phyloP scores from a whole-genome alignment of 2,888 invertebrate species.

The Chymomyza procnemis region DNA sequence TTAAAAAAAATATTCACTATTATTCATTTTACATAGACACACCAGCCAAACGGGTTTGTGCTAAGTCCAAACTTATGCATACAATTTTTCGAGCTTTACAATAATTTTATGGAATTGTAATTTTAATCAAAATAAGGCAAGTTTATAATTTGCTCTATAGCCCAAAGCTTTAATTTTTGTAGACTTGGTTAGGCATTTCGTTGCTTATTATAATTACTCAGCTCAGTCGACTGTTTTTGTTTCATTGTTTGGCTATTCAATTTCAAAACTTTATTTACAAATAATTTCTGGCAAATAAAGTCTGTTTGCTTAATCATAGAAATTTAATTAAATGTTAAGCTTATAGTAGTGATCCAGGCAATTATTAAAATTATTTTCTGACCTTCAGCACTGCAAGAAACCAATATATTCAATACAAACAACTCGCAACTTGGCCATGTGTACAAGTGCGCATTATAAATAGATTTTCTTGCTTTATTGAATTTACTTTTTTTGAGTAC shows the following conservation, averaged over 20 bases:
- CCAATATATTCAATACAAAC: too few relatives aligned
- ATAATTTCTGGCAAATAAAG: not conserved
- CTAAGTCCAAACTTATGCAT: too few relatives aligned
- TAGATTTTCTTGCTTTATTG: not conserved
- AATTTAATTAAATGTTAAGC: not conserved
- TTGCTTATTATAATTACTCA: not conserved
- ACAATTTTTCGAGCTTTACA: too few relatives aligned
- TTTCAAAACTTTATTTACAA: not conserved
- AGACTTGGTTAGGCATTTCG: too few relatives aligned
- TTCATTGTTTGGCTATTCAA: not conserved
- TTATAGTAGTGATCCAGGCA: not conserved
- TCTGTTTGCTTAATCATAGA: not conserved
- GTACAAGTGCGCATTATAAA: not conserved
- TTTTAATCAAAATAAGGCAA: too few relatives aligned
- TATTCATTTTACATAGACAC: too few relatives aligned
- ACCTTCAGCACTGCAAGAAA: not conserved
- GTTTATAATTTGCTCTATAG: too few relatives aligned
- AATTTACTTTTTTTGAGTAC: not conserved
- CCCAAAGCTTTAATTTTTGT: too few relatives aligned
- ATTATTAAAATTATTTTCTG: not conserved
- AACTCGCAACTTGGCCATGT: not conserved
- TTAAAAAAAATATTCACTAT: not conserved
- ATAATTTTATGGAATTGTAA: too few relatives aligned
- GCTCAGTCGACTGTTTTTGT: not conserved
- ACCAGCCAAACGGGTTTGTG: not conserved